phyloP scores from a whole-genome alignment of 2,113 vertebrate species.

The Salvelinus fontinalis region DNA sequence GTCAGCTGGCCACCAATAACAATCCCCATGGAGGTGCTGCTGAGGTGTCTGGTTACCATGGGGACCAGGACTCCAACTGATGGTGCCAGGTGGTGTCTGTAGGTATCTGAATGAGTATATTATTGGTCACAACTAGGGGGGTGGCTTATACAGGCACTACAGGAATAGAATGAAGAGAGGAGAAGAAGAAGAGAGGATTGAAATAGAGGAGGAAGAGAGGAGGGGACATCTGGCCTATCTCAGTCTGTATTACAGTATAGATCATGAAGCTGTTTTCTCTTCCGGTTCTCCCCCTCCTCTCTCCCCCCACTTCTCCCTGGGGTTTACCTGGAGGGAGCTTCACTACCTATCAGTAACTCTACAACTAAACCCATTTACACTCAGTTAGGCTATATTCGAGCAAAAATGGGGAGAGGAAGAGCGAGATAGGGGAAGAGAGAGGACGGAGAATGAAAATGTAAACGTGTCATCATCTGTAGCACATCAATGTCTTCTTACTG shows the following conservation, averaged over 20 bases:
- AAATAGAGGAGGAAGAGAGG: neutral
- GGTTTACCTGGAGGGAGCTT: too few species aligned
- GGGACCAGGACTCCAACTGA: neutral
- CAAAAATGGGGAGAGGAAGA: neutral
- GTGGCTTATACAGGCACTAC: too few species aligned
- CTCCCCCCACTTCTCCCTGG: neutral
- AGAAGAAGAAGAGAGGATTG: neutral
- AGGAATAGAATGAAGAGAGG: neutral
- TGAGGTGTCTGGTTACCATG: neutral
- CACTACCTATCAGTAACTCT: neutral
- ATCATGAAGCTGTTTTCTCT: neutral
- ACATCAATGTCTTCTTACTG: constrained; percentile 57
- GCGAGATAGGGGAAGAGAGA: neutral
- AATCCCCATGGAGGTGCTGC: neutral
- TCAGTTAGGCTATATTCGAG: neutral
- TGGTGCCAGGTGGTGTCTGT: neutral
- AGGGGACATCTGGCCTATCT: neutral
- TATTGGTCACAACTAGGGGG: too few species aligned
- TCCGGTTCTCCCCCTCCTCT: neutral
- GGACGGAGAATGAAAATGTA: constrained; percentile 52
- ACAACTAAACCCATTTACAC: neutral
- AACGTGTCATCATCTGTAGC: constrained; percentile 82
- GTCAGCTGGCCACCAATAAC: too few species aligned
- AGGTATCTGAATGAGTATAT: too few species aligned
- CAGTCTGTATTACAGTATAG: neutral